Conservation (phyloP, 2,113 vertebrate species). For the Azemiops feae region DNA sequence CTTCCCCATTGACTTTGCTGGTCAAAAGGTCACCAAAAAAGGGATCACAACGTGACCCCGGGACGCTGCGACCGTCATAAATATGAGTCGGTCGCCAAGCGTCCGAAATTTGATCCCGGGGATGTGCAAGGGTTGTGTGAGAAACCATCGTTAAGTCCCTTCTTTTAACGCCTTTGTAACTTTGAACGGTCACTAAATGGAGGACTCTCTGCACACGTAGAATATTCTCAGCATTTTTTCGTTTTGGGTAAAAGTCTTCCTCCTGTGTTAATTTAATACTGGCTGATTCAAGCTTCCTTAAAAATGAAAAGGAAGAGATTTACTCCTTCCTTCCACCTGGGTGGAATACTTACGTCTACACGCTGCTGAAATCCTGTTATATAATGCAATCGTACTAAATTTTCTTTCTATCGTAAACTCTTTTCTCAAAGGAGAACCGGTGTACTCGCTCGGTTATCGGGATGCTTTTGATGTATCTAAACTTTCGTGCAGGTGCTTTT, state of each 20-base stretch:
- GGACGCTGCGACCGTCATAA: neutral
- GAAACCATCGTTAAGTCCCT: neutral
- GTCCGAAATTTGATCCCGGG: neutral
- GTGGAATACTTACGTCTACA: neutral
- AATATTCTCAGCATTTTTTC: neutral
- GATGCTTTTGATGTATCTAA: neutral
- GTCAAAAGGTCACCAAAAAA: too few relatives aligned
- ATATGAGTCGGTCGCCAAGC: neutral
- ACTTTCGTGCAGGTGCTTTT: neutral
- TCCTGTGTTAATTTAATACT: too few relatives aligned
- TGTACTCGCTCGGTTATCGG: neutral
- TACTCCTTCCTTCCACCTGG: neutral
- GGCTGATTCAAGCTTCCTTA: neutral
- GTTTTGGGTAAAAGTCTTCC: neutral
- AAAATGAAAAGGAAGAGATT: neutral
- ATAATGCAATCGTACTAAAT: neutral
- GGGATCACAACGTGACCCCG: neutral
- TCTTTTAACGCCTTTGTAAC: neutral
- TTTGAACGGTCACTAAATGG: neutral
- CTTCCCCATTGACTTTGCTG: neutral
- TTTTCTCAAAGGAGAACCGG: neutral
- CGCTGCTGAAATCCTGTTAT: neutral
- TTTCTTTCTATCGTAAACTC: neutral
- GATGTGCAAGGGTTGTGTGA: neutral
- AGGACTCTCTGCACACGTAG: neutral